phyloP scores from a whole-genome alignment of 2,113 vertebrate species.

The Poeciliopsis occidentalis region DNA sequence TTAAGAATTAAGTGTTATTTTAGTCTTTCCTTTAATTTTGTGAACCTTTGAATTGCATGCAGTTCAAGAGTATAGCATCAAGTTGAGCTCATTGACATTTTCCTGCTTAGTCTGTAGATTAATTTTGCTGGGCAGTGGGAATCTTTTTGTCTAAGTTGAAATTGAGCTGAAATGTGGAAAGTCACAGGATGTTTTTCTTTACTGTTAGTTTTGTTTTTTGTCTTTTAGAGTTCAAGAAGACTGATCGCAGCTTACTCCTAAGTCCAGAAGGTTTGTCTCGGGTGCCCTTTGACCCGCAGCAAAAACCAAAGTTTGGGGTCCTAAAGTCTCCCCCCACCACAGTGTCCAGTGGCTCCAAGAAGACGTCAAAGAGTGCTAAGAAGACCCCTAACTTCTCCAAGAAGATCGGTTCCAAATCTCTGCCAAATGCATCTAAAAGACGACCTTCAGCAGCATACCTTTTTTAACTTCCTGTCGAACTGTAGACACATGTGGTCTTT shows the following conservation, averaged over 20 bases:
- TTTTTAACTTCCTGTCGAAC: slow-evolving; percentile 53
- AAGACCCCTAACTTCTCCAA: slow-evolving; percentile 4
- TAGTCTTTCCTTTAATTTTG: too few species aligned
- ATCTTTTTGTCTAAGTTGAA: not conserved
- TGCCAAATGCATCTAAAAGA: not conserved
- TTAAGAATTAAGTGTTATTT: too few species aligned
- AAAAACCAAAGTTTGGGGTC: slow-evolving; percentile 88
- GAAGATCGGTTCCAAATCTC: slow-evolving; percentile 2
- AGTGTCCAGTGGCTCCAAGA: not conserved
- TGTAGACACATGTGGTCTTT: not conserved
- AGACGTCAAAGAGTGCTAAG: not conserved
- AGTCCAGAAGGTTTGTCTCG: slow-evolving; percentile 87
- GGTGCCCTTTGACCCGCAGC: slow-evolving; percentile 91
- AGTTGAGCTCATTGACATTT: not conserved
- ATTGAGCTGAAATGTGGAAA: not conserved
- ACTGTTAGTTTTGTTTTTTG: not conserved
- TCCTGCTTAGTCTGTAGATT: not conserved
- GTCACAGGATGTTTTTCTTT: not conserved
- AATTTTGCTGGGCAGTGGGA: not conserved
- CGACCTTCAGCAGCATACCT: slow-evolving; percentile 67
- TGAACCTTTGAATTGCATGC: not conserved
- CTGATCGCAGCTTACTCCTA: slow-evolving; percentile 88
- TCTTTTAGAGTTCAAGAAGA: slow-evolving; percentile 90
- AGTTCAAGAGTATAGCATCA: not conserved
- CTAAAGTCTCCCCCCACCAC: slow-evolving; percentile 81